Base-by-base conservation (phyloP, 2,113 vertebrate species). In the Emydura subglobosa region DNA sequence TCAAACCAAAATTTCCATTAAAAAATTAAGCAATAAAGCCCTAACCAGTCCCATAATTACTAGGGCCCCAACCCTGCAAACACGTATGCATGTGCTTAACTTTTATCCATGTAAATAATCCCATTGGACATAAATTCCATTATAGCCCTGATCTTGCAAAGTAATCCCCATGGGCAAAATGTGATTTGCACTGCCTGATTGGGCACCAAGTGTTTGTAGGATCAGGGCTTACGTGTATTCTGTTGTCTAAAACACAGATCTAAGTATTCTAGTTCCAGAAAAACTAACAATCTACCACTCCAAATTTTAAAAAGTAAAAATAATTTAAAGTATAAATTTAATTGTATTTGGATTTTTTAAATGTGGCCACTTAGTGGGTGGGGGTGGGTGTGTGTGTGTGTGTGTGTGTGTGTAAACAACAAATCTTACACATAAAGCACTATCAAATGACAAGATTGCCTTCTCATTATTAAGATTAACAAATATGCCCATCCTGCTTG, bases 391-490 rank as follows among this genome's bases (percentile, higher is more conserved):
- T 39, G 39, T 39, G 39, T 39, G 39, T 39, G 39, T 51, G 13
- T 4, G 50, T 10, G 16, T 53, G 51, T 14, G 14, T 47, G 68
- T 44, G 53, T 87, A 53, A 89, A 34, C 44, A 85, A 57, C 14
- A 89, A 86, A 87, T 68, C 42, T 51, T 65, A 87, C 54, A 82
- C 61, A 68, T 68, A 68, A 68, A 84, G 9, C 54, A 49, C 8
- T 19, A 8, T 81, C 53, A 93, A 83, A 81, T 89, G 86, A 50
- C 68, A 74, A 14, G 13, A 29, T 61, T 12, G 57, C 50, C 86
- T 80, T 61, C 42, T 81, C 79, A n/a, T 89, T 89, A 78, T 57
- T 89, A 78, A 68, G 53, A 83, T 42, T 79, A 81, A 78, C 79
- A 89, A 74, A 91, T 89, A 85, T n/a, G 34, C 44, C 72, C 31